A percentile compares a stretch with the other conserved stretches of the same genome.
phyloP scores from a whole-genome alignment of 2,888 invertebrate genomes.

The Orthosia cruda region DNA sequence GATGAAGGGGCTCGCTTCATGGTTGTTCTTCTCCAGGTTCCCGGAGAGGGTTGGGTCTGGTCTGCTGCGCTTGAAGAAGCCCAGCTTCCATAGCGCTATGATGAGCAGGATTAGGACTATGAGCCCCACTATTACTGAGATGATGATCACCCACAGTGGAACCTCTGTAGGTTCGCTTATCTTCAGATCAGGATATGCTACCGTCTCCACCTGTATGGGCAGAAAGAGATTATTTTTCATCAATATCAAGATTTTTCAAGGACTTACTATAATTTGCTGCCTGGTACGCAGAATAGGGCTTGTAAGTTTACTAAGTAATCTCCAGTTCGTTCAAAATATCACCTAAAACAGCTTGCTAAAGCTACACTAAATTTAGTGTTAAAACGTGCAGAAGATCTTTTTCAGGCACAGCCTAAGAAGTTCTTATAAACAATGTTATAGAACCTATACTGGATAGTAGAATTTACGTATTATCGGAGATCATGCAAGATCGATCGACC shows the following conservation, averaged over 20 bases:
- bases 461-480: too few species aligned
- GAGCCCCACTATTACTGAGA: conserved; percentile 96
- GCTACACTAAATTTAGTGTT: background rate
- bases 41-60: conserved; percentile 96
- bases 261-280: background rate
- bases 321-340: background rate
- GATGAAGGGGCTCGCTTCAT: conserved; percentile 93
- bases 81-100: conserved; percentile 96
- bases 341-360: background rate
- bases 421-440: background rate
- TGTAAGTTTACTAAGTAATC: too few species aligned
- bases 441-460: background rate
- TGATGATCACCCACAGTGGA: conserved; percentile 96
- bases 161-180: conserved; percentile 95
- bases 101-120: conserved; percentile 96
- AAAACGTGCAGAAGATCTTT: background rate
- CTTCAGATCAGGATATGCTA: conserved; percentile 96
- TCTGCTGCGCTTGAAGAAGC: conserved; percentile 97
- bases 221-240: conserved; percentile 22
- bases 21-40: conserved; percentile 94
- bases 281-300: background rate
- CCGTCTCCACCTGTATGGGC: conserved; percentile 94
- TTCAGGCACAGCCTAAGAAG: background rate
- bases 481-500: too few species aligned
- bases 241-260: background rate